Base-by-base conservation (phyloP, 2,888 invertebrate species). In the Pheosia gnoma region DNA sequence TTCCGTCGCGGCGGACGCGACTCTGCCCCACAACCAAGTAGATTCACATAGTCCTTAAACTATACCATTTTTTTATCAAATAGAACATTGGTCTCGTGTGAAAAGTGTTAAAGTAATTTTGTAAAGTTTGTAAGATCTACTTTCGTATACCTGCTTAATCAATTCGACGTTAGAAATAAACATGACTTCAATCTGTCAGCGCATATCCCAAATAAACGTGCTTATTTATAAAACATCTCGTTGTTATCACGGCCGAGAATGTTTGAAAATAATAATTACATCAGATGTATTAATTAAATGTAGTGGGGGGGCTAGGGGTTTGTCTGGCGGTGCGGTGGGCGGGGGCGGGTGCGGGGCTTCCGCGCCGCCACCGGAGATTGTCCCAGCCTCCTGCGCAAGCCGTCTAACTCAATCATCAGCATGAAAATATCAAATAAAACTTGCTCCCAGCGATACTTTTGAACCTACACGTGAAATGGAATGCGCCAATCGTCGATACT, bases 391-490 rank as follows among this genome's bases (percentile, higher is more conserved):
- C 86, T 87, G 87, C 89, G 86, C 89, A 86, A 86, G 79, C 83
- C 83, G 81, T 75, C 88, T 91, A 92, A 93, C 91, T 90, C 89
- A 91, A 93, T 93, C 88, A 89, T 85, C 84, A 83, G 83, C 85
- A 84, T 87, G 84, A 89, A 91, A 91, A 91, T 90, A 90, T 89
- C 86, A 79, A 87, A 90, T 88, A 87, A 86, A 88, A 88, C 81
- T 82, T 83, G 84, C 86, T 80, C 81, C 80, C 74, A 79, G 82
- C 82, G 78, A 86, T 81, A 84, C 77, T 85, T 85, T 85, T 82
- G 85, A 87, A 78, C 79, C 78, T 81, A 81, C 81, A 82, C 80
- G 76, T 80, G 79, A 71, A 75, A 80, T 75, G 75, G 71, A 77
- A 78, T 74, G 69, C 78, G 75, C 71, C 76, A 75, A 79, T 79